Conservation (phyloP, 2,113 vertebrate genomes). For the Vulpes ferrilata region DNA sequence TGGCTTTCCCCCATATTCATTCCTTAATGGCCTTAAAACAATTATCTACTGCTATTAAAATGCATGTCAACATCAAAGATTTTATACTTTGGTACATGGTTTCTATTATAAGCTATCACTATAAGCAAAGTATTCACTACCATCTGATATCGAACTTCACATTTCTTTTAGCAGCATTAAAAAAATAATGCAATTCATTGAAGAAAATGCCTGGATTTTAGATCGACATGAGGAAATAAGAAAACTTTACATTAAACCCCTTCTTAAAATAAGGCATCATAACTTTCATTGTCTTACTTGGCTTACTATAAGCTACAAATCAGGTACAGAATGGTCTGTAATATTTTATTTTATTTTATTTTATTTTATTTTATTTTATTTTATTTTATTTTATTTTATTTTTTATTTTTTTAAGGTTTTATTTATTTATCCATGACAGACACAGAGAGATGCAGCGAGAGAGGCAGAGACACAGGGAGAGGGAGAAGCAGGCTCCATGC, state of each 20-base stretch:
- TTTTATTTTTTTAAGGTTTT: too few relatives aligned
- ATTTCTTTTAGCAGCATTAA: slow-evolving; percentile 35
- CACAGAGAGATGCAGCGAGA: too few relatives aligned
- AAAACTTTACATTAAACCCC: slow-evolving; percentile 2
- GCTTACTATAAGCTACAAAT: neutral
- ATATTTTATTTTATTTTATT: neutral
- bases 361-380: too few relatives aligned
- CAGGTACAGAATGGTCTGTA: neutral
- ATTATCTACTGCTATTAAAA: slow-evolving; percentile 50
- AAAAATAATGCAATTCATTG: neutral
- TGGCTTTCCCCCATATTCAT: slow-evolving; percentile 34
- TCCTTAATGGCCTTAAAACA: slow-evolving; percentile 58
- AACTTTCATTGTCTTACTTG: neutral
- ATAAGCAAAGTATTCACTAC: slow-evolving; percentile 37
- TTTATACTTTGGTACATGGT: slow-evolving; percentile 19
- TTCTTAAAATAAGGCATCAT: neutral
- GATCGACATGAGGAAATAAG: neutral
- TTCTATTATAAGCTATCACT: slow-evolving; percentile 51
- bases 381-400: too few relatives aligned
- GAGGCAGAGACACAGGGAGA: too few relatives aligned
- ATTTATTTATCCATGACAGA: too few relatives aligned
- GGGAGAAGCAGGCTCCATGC: too few relatives aligned
- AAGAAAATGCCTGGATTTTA: slow-evolving; percentile 33
- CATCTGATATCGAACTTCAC: slow-evolving; percentile 35
- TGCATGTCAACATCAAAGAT: slow-evolving; percentile 41